Base-by-base conservation (phyloP, 2,797 vertebrate genomes). In the Heteromormyrus szaboi region DNA sequence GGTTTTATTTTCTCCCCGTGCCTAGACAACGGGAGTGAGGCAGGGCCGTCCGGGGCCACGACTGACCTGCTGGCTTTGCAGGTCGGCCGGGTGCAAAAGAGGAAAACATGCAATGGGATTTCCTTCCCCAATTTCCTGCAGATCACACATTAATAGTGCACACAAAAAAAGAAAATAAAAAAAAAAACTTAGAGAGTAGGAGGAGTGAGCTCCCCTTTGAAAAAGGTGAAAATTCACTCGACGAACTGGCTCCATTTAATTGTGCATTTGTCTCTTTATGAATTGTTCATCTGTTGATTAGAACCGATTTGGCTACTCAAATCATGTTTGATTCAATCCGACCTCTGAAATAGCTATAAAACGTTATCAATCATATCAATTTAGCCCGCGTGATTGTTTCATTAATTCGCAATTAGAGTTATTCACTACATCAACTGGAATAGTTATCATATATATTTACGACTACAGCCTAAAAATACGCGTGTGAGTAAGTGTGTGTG, bases 61-160 rank as follows among this genome's bases (percentile, higher is more conserved):
- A 96, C 93, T 95, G 94, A 95, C 94, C 94, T 84, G 94, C 94
- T 94, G 93, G 96, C 94, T 94, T 94, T 95, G 95, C 95, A 93
- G 93, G 94, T 92, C 94, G 94, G 93, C 90, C 93, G 90, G 93
- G 94, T 94, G 94, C 92, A 95, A 94, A 95, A 95, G 93, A 95
- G 94, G 94, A 95, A 94, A 96, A 93, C 84, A 95, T 93, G 94
- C 91, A 92, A 89, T 93, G 93, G 95, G 92, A 94, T 94, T 94
- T 94, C 92, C 92, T 93, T 76, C 46, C 53, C 33, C 53, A 93
- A 90, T 91, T 91, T 90, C 91, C 89, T 90, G 89, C 91, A 50
- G n/a, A 84, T 48, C 46, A 84, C 22, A 50, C 41, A 50, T 84
- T 25, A 46, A 83, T 46, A 83, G 19, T 50, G 41, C 41, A 83